Evolutionary conservation across 2,888 invertebrate species (phyloP), one percentile per base, ranked within the genome.

Genomic region (Philaethria dido): DNA sequence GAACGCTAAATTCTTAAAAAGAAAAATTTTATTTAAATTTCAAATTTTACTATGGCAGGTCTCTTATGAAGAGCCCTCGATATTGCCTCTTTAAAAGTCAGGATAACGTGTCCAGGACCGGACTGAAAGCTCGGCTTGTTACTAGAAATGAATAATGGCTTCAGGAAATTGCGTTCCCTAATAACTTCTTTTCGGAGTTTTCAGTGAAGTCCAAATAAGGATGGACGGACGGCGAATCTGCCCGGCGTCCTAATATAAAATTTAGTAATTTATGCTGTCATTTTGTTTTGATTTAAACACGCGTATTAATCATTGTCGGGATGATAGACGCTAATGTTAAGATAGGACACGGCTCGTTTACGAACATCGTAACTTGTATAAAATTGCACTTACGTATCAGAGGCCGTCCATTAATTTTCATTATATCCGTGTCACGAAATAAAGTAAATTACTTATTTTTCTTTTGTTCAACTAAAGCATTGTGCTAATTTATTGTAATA

Each of bases 91-190:
- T 47, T 42, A 66, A 69, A 66, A 66, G 61, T 61, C 63, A 62
- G 62, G 62, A 68, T 50, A 64, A 54, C 64, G 48, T 50, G 55
- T 61, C 60, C 60, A 66, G 62, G 66, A 57, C 68, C 66, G 67
- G 61, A 73, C 73, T 74, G 69, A 72, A 71, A 77, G 75, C 75
- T 76, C 76, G 42, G 78, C 79, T 82, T 78, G 82, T 80, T 79
- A 79, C 79, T 77, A 78, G 80, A 84, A 86, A 88, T 90, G 90
- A 90, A 80, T 88, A 87, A 90, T 89, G 85, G 83, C 86, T 85
- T 80, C 78, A 81, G 83, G 84, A 89, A 88, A 90, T 90, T 87
- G 84, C 83, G 82, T 85, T 77, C 77, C 78, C 81, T 88, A 87
- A 89, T 85, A 88, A 86, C 85, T 88, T 87, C 83, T 87, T 83